phyloP scores from a whole-genome alignment of 2,888 invertebrate genomes.

The Plebejus anna region DNA sequence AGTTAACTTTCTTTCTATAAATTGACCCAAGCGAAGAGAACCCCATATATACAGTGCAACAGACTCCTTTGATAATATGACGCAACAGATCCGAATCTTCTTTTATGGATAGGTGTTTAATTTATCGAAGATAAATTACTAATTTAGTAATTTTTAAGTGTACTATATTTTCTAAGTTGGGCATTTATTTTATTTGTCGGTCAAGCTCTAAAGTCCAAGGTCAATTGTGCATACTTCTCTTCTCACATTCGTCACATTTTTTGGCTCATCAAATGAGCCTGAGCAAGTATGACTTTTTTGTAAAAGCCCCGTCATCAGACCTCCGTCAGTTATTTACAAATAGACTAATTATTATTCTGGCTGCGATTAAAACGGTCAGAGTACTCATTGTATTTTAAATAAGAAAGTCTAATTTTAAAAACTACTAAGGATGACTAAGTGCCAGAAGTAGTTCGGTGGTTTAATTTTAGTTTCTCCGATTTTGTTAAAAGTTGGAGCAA shows the following conservation, averaged over 20 bases:
- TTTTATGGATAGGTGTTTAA: no score
- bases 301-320: background rate
- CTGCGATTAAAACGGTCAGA: background rate
- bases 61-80: no score
- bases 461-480: background rate
- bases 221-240: background rate
- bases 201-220: no score
- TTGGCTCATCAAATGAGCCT: background rate
- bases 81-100: no score
- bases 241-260: background rate
- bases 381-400: background rate
- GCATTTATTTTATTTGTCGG: no score
- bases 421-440: slow-evolving; percentile 6
- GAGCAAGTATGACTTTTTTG: no score
- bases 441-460: background rate
- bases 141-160: background rate
- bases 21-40: no score
- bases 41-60: no score
- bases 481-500: background rate
- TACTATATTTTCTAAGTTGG: no score
- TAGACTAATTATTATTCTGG: background rate
- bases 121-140: no score
- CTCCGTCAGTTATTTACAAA: background rate
- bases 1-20: background rate
- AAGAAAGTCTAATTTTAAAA: background rate